phyloP scores from a whole-genome alignment of 2,113 vertebrate genomes.

The Machaerirhynchus nigripectus region DNA sequence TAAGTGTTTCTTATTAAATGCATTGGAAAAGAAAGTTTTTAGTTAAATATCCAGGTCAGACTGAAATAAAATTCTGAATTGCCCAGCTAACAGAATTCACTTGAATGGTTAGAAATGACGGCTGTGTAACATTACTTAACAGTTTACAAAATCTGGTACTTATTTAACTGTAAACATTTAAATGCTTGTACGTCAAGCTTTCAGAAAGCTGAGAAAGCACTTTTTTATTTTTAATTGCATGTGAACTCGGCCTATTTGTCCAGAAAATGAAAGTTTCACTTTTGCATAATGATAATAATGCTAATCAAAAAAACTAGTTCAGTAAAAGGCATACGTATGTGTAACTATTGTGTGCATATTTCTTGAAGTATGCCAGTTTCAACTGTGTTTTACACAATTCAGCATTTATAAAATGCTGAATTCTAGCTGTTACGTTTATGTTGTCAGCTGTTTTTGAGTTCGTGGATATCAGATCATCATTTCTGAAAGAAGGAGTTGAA shows the following conservation, averaged over 20 bases:
- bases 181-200: not conserved
- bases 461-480: not conserved
- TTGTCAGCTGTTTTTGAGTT: not conserved
- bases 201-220: not conserved
- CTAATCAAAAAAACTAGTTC: not conserved
- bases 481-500: not conserved
- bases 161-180: not conserved
- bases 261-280: not conserved
- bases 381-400: not conserved
- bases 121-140: not conserved
- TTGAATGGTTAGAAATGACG: not conserved
- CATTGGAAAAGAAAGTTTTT: not conserved
- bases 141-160: not conserved
- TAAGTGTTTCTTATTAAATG: not conserved
- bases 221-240: not conserved
- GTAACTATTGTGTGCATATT: fast-evolving
- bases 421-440: not conserved
- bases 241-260: not conserved
- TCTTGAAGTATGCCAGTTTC: not conserved
- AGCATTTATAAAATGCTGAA: not conserved
- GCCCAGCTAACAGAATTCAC: not conserved
- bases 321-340: not conserved
- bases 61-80: not conserved
- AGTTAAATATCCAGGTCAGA: not conserved
- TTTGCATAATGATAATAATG: not conserved